Evolutionary conservation across 2,888 invertebrate genomes (phyloP).

Genomic region (Chalcosyrphus nemorum): DNA sequence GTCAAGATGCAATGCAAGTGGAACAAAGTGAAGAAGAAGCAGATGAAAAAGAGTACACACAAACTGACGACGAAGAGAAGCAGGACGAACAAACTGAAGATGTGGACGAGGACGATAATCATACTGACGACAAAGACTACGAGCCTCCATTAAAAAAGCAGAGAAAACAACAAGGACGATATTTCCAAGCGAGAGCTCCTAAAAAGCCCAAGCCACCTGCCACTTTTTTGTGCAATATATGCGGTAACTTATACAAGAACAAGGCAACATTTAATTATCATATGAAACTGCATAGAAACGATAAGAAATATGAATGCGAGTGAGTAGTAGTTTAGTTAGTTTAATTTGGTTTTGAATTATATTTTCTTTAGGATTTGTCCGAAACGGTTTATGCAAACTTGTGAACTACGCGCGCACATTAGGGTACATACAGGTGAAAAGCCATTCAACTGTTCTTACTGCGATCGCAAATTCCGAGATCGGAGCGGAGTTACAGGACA

Average conservation of each 20-base stretch:
- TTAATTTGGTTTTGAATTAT: not conserved
- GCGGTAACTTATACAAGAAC: conserved; percentile 78
- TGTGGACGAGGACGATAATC: not conserved
- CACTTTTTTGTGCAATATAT: conserved; percentile 77
- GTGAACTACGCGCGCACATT: conserved; percentile 80
- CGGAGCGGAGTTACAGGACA: conserved; percentile 78
- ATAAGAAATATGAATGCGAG: conserved; percentile 80
- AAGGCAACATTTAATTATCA: conserved; percentile 77
- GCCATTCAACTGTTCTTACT: conserved; percentile 78
- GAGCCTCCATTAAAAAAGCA: too few relatives aligned
- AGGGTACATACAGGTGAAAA: conserved; percentile 81
- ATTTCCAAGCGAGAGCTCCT: not conserved
- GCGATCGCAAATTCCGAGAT: conserved; percentile 79
- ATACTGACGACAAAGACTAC: not conserved
- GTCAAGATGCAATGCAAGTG: too few relatives aligned
- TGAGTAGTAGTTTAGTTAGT: conserved; percentile 70
- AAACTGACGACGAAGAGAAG: not conserved
- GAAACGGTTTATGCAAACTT: conserved; percentile 79
- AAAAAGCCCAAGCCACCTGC: conserved; percentile 50
- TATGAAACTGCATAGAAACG: conserved; percentile 78
- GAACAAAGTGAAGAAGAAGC: not conserved
- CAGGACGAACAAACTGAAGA: too few relatives aligned
- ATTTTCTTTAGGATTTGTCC: conserved; percentile 76
- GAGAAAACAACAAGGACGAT: not conserved
- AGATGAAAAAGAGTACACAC: not conserved